Conservation (phyloP, 2,797 vertebrate species). For the Schizopygopsis malacanthus region DNA sequence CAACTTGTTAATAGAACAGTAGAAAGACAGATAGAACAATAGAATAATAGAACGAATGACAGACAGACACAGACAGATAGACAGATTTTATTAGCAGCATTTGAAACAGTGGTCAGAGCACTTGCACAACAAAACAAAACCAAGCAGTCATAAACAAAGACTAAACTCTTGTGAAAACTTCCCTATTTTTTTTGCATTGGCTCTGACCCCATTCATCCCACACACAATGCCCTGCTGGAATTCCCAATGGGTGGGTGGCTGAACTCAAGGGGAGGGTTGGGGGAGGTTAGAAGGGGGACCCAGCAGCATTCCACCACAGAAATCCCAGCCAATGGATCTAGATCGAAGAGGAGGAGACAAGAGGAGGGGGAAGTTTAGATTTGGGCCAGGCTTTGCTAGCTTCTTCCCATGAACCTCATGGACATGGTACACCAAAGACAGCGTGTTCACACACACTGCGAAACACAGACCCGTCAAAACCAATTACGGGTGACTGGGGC, state of each 20-base stretch:
- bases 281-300: conserved; percentile 51
- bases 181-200: conserved; percentile 78
- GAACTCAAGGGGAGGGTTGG: conserved; percentile 26
- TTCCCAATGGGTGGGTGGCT: conserved; percentile 68
- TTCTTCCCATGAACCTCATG: conserved; percentile 75
- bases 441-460: conserved; percentile 67
- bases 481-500: conserved; percentile 75
- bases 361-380: conserved; percentile 50
- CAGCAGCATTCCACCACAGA: conserved; percentile 72
- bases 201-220: conserved; percentile 75
- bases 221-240: conserved; percentile 78
- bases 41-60: too few relatives aligned
- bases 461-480: conserved; percentile 75
- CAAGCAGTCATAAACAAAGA: conserved; percentile 55
- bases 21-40: background rate
- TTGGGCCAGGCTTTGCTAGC: conserved; percentile 54
- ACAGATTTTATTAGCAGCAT: background rate
- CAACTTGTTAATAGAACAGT: too few relatives aligned
- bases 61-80: background rate
- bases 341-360: conserved; percentile 58
- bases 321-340: conserved; percentile 61
- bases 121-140: conserved; percentile 43
- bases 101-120: conserved; percentile 40
- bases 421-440: conserved; percentile 67
- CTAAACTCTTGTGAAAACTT: conserved; percentile 77